Evolutionary conservation across 2,113 vertebrate species (phyloP).

Genomic region (Brachyhypopomus occidentalis): DNA sequence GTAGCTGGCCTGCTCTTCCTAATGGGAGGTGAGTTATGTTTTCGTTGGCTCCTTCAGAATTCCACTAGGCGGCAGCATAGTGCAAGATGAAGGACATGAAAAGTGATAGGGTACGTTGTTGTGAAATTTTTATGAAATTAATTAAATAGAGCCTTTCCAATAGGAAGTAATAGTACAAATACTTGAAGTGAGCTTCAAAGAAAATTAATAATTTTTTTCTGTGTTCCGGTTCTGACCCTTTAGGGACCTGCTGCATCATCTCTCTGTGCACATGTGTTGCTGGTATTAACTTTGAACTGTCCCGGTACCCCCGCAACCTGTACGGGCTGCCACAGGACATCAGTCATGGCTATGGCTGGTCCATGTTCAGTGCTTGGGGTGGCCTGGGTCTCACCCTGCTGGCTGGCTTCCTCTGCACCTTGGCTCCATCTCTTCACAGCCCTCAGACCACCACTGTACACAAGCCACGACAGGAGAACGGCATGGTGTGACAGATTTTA

Average conservation of each 20-base stretch:
- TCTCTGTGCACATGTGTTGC: conserved; percentile 98
- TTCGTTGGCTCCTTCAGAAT: conserved; percentile 36
- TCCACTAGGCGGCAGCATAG: conserved; percentile 62
- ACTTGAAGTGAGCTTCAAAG: too few species aligned
- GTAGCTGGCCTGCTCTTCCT: conserved; percentile 92
- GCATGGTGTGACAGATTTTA: conserved; percentile 72
- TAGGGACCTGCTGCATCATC: conserved; percentile 99
- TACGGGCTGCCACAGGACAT: conserved; percentile 97
- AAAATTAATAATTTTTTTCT: neutral
- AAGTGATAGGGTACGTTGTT: too few species aligned
- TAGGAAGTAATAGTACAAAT: too few species aligned
- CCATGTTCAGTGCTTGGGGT: conserved; percentile 99
- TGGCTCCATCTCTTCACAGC: conserved; percentile 95
- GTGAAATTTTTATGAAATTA: too few species aligned
- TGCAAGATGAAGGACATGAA: neutral
- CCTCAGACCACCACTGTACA: conserved; percentile 85
- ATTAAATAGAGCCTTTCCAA: too few species aligned
- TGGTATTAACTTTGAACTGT: conserved; percentile 98
- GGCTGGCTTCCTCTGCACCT: conserved; percentile 97
- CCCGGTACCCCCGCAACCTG: conserved; percentile 94
- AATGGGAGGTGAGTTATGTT: conserved; percentile 87
- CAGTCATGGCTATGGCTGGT: conserved; percentile 98
- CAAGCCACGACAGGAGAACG: conserved; percentile 96
- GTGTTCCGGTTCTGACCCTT: neutral
- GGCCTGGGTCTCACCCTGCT: conserved; percentile 96